phyloP scores from a whole-genome alignment of 2,888 invertebrate species.

The Tenthredo mesomela region DNA sequence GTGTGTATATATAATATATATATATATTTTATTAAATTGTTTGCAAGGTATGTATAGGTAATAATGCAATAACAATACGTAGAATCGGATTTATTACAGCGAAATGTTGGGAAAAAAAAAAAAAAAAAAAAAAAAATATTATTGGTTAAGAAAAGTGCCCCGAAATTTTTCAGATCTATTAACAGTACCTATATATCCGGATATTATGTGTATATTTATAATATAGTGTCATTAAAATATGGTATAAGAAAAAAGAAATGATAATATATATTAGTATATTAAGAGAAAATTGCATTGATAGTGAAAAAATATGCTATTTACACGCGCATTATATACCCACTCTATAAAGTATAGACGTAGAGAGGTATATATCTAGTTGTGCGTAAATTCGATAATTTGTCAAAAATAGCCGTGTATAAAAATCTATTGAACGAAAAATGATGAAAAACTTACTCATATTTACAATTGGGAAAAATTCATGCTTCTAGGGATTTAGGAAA shows the following conservation, averaged over 20 bases:
- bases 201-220: not conserved
- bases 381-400: constrained; percentile 71
- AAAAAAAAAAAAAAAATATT: not conserved
- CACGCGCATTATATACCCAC: constrained; percentile 59
- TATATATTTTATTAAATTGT: constrained; percentile 57
- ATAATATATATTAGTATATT: not conserved
- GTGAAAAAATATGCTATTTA: constrained; percentile 78
- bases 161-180: not conserved
- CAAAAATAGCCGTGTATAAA: constrained; percentile 69
- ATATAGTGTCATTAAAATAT: constrained; percentile 1
- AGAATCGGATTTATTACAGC: not conserved
- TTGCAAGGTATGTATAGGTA: constrained; percentile 6
- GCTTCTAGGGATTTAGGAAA: not conserved
- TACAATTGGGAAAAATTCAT: constrained; percentile 17
- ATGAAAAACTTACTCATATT: constrained; percentile 63
- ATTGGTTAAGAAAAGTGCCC: not conserved
- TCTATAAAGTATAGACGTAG: not conserved
- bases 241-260: not conserved
- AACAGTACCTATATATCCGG: constrained; percentile 14
- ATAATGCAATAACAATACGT: not conserved
- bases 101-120: not conserved
- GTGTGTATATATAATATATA: constrained; percentile 40
- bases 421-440: constrained; percentile 72
- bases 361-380: constrained; percentile 72
- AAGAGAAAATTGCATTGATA: constrained; percentile 55